Evolutionary conservation across 2,113 vertebrate species (phyloP).

Genomic region (Pao palembangensis): DNA sequence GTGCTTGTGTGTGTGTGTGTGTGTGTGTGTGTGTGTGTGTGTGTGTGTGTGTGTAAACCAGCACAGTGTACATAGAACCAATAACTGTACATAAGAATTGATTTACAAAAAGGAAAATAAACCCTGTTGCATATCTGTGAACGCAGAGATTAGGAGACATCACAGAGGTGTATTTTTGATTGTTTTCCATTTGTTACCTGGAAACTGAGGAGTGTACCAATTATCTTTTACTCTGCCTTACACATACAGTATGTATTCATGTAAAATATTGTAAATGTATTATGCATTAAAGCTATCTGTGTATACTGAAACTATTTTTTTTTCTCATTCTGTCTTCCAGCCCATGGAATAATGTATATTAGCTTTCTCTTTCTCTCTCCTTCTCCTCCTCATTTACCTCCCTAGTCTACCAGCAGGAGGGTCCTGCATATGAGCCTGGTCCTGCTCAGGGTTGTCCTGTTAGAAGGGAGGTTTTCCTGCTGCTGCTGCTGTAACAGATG

Average conservation of each 20-base stretch:
- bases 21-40: constrained; percentile 25
- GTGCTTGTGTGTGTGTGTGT: constrained; percentile 28
- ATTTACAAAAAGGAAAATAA: constrained; percentile 44
- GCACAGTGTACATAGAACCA: constrained; percentile 45
- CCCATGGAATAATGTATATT: neutral
- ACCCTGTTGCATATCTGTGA: constrained; percentile 29
- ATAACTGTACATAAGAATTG: constrained; percentile 34
- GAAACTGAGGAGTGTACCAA: constrained; percentile 36
- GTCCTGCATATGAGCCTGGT: too few relatives aligned
- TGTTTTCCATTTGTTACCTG: constrained; percentile 31
- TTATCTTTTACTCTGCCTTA: constrained; percentile 29
- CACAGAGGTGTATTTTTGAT: constrained; percentile 37
- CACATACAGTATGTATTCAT: constrained; percentile 41
- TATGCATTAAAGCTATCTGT: constrained; percentile 62
- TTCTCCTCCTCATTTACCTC: too few relatives aligned
- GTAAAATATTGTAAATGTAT: constrained; percentile 65
- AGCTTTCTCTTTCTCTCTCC: too few relatives aligned
- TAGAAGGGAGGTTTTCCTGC: too few relatives aligned
- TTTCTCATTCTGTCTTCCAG: neutral
- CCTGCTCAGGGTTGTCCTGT: too few relatives aligned
- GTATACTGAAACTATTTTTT: constrained; percentile 20
- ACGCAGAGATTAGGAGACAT: constrained; percentile 31
- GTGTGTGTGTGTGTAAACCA: constrained; percentile 31
- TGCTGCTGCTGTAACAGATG: too few relatives aligned
- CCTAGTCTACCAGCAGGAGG: too few relatives aligned